Base-by-base conservation (phyloP, 1,140 invertebrate species). In the Leptinotarsa texana region DNA sequence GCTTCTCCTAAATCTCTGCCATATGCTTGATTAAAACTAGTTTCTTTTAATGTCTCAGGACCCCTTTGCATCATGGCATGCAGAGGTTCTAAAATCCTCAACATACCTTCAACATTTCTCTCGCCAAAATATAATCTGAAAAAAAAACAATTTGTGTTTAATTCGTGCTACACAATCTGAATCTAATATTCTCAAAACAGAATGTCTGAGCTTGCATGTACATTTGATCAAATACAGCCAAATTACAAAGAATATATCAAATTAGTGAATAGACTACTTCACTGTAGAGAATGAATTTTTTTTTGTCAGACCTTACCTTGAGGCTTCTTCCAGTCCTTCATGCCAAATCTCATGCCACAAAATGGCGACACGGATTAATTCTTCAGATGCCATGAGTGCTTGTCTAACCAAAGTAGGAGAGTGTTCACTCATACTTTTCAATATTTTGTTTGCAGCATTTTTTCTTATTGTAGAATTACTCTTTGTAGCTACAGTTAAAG, bases 301-400 rank as follows among this genome's bases (percentile, higher is more conserved):
- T 33, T 42, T 42, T 42, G 33, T 42, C 33, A 42, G n/a, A 15
- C 2, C 22, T 73, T 80, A 83, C 83, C 83, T 82, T 15, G 96
- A 98, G 0, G 98, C 98, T 88, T 99, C 98, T 85, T 99, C 98
- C 11, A 99, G 85, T 0, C 96, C 97, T 86, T 99, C 98, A 84
- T 99, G 96, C 98, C 98, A 99, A 77, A 98, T 92, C 85, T 99
- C 98, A 85, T 99, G 98, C 98, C 98, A 99, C 2, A 99, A 86
- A 75, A 99, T 99, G 6, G 98, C 98, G 1, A 99, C 97, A 72
- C 98, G 89, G 69, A 99, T 99, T 24, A 99, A 87, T 85, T 99
- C 98, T 81, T 99, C 97, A 77, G 96, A 98, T 27, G 95, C 95
- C 93, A 93, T 93, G 79, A 96, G 90, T 0, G 96, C 97, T 85